Base-by-base conservation (phyloP, 1,140 invertebrate genomes). In the Meloidogyne floridensis region DNA sequence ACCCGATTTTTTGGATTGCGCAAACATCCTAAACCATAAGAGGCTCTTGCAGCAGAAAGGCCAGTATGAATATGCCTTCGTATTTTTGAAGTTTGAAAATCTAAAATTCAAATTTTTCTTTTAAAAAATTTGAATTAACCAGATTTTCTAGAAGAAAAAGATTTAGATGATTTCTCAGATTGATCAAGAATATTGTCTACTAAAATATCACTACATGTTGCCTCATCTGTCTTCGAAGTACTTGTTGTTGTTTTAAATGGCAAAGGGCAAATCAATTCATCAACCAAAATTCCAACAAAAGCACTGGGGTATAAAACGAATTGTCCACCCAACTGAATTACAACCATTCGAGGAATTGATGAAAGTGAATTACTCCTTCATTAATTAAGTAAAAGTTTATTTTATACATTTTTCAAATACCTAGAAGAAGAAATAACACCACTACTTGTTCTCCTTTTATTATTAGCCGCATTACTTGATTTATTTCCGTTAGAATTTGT, bases 21-120 rank as follows among this genome's bases (percentile, higher is more conserved):
- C 18, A 85, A 70, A 80, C 75, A 78, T 3, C 42, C 84, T 18
- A 87, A 86, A 75, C 87, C 84, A 72, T 87, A 85, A 47, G 81
- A 86, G 6, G 78, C 18, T 5, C 76, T 70, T 15, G 85, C 84
- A 42, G 81, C 76, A n/a, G 82, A 80, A 43, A 80, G 69, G 3
- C 85, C 84, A 47, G 74, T 71, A 81, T 75, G 82, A 20, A 13
- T 56, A 13, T 77, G 82, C n/a, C 51, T 71, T 11, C 72, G 56
- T 18, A 85, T 76, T 11, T 72, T 15, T 15, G 85, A 74, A 15
- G 43, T n/a, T 10, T 20, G 53, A 59, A 69, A 72, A 42, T 51
- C 84, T 85, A 59, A 82, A 85, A 8, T 47, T 47, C 4, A 47
- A 47, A 47, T 47, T 47, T 47, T 7, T 47, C 47, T 47, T 47